Percentiles rank a stretch among this genome's conserved stretches.
Conservation (phyloP, 2,113 vertebrate species). For the Petroica traversi region DNA sequence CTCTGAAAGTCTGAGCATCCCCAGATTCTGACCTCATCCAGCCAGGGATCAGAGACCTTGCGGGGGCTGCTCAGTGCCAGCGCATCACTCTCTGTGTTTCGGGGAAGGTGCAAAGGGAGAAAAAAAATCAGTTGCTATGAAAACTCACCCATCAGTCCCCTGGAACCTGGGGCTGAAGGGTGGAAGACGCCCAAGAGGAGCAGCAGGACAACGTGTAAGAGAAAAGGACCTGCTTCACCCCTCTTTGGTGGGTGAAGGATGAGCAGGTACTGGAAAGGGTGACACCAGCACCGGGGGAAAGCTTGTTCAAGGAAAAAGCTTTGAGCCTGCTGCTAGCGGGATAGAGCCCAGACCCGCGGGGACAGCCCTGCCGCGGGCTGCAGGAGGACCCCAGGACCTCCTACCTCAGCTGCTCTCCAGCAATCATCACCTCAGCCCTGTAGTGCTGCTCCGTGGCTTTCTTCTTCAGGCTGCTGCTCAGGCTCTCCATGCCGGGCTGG, state of each 20-base stretch:
- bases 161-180: not conserved
- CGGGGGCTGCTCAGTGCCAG: not conserved
- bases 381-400: not conserved
- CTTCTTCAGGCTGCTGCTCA: constrained; percentile 67
- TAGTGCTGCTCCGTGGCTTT: constrained; percentile 76
- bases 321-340: not conserved
- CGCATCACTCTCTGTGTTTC: not conserved
- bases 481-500: constrained; percentile 73
- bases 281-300: not conserved
- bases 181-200: not conserved
- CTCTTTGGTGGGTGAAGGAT: not conserved
- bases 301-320: not conserved
- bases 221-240: not conserved
- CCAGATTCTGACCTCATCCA: not conserved
- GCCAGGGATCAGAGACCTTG: not conserved
- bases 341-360: not conserved
- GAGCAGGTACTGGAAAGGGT: not conserved
- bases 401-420: constrained; percentile 88
- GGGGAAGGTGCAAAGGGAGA: not conserved
- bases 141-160: not conserved
- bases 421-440: constrained; percentile 84
- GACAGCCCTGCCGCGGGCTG: not conserved
- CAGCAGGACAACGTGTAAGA: not conserved
- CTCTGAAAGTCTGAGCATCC: accelerated
- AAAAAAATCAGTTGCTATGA: not conserved